Percentiles rank a stretch among this genome's conserved stretches.
Evolutionary conservation across 2,888 invertebrate species (phyloP).

Genomic region (Lingula anatina): DNA sequence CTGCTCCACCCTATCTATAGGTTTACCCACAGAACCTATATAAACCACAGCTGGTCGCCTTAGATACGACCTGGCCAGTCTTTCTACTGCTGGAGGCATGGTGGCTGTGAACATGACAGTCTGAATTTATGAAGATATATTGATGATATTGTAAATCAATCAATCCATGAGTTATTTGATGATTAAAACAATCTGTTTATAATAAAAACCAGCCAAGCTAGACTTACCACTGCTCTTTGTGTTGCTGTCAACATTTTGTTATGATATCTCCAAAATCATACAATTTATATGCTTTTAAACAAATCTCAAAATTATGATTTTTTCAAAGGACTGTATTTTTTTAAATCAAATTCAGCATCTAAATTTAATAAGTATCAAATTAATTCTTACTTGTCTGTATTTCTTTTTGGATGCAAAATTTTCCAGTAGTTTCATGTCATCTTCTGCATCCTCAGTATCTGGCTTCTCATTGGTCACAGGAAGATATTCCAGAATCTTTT

Average conservation of each 20-base stretch:
- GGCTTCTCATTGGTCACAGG: slow-evolving; percentile 98
- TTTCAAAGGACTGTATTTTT: too few relatives aligned
- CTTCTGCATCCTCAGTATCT: slow-evolving; percentile 96
- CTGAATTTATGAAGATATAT: slow-evolving; percentile 53
- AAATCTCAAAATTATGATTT: too few relatives aligned
- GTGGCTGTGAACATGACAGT: slow-evolving; percentile 99
- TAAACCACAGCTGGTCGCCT: slow-evolving; percentile 95
- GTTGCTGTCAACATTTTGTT: too few relatives aligned
- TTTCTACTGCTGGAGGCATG: slow-evolving; percentile 97
- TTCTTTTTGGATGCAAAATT: slow-evolving; percentile 96
- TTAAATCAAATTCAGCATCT: too few relatives aligned
- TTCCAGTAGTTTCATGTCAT: slow-evolving; percentile 79
- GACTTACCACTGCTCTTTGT: too few relatives aligned
- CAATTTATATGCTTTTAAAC: too few relatives aligned
- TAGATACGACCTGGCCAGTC: slow-evolving; percentile 88
- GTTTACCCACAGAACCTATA: slow-evolving; percentile 94
- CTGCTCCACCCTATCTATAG: slow-evolving; percentile 96
- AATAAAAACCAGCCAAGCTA: too few relatives aligned
- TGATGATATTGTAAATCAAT: too few relatives aligned
- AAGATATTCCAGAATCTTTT: slow-evolving; percentile 95
- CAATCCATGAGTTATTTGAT: too few relatives aligned
- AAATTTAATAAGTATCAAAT: too few relatives aligned
- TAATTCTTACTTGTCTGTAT: slow-evolving; percentile 78
- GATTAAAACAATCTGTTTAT: too few relatives aligned
- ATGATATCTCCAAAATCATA: too few relatives aligned